These are phyloP conservation scores for Hapalemur alaotrensis DNA, from an alignment of 2,797 vertebrate species.

Conservation along the genomic window DNA sequence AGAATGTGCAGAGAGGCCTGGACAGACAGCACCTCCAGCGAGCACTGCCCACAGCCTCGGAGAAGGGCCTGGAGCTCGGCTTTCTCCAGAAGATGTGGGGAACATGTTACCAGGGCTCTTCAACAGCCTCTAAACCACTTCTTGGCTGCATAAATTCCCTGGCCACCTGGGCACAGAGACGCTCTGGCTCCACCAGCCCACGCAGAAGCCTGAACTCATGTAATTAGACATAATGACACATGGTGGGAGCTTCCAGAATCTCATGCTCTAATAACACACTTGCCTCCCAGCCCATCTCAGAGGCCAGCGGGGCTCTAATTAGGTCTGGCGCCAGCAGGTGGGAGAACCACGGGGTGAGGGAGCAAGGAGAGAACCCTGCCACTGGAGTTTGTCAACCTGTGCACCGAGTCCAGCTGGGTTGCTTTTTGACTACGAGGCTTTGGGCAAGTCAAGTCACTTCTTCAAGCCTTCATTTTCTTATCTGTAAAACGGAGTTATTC, in stretches of 20 bases:
- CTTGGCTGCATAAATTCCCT: not conserved
- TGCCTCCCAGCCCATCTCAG: not conserved
- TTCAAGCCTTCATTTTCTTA: not conserved
- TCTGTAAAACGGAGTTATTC: not conserved
- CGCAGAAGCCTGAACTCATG: slow-evolving; percentile 40
- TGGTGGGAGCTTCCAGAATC: not conserved
- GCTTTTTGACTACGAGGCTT: not conserved
- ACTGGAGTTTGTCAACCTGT: not conserved
- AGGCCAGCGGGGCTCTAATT: slow-evolving; percentile 42
- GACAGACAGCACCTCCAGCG: not conserved
- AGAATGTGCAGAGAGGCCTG: not conserved
- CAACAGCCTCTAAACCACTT: not conserved
- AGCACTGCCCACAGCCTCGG: not conserved
- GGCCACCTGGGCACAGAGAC: slow-evolving; percentile 38
- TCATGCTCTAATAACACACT: slow-evolving; percentile 10
- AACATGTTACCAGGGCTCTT: not conserved
- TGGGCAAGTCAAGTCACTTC: not conserved
- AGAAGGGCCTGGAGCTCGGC: not conserved
- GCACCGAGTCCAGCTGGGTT: not conserved
- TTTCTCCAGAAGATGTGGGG: not conserved
- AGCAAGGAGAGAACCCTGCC: not conserved
- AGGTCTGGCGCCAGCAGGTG: slow-evolving; percentile 42
- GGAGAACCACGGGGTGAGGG: not conserved
- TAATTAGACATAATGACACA: slow-evolving; percentile 75
- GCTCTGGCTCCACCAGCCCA: slow-evolving; percentile 56